Percentiles rank a stretch among this genome's conserved stretches.
Conservation (phyloP, 2,797 vertebrate species). For the Lithobates sylvaticus region DNA sequence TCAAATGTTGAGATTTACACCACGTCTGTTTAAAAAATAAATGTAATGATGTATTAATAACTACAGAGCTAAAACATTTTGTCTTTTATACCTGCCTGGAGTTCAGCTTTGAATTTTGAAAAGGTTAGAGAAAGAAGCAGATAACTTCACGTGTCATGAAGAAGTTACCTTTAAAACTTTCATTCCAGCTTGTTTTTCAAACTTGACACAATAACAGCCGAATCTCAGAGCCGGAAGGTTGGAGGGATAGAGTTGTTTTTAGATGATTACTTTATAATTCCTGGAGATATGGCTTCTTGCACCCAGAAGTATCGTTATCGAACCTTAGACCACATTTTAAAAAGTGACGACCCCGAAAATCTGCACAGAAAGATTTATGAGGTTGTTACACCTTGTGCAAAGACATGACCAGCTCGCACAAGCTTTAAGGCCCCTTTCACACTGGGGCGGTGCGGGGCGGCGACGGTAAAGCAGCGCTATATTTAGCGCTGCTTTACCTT, state of each 20-base stretch:
- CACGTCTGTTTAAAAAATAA: too few relatives aligned
- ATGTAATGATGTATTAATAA: too few relatives aligned
- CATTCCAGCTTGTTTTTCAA: neutral
- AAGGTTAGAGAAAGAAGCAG: too few relatives aligned
- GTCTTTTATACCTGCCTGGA: too few relatives aligned
- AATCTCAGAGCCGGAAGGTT: neutral
- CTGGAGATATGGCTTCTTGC: neutral
- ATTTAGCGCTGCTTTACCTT: too few relatives aligned
- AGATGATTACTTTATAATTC: constrained; percentile 9
- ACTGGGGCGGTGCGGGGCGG: too few relatives aligned
- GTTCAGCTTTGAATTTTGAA: too few relatives aligned
- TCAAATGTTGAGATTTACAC: too few relatives aligned
- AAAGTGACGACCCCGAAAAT: constrained; percentile 12
- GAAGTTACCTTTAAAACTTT: neutral
- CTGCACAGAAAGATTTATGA: constrained; percentile 29
- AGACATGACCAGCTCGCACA: constrained; percentile 31
- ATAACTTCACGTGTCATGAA: neutral
- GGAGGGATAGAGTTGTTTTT: neutral
- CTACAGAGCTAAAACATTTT: too few relatives aligned
- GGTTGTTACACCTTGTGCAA: constrained; percentile 12
- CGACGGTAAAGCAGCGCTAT: too few relatives aligned
- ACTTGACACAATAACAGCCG: neutral
- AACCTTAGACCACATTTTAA: constrained; percentile 22
- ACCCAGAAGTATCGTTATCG: constrained; percentile 31
- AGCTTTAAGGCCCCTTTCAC: too few relatives aligned